Evolutionary conservation across 2,113 vertebrate genomes (phyloP), one percentile per base, ranked within the genome.

Genomic region (Anhinga anhinga): DNA sequence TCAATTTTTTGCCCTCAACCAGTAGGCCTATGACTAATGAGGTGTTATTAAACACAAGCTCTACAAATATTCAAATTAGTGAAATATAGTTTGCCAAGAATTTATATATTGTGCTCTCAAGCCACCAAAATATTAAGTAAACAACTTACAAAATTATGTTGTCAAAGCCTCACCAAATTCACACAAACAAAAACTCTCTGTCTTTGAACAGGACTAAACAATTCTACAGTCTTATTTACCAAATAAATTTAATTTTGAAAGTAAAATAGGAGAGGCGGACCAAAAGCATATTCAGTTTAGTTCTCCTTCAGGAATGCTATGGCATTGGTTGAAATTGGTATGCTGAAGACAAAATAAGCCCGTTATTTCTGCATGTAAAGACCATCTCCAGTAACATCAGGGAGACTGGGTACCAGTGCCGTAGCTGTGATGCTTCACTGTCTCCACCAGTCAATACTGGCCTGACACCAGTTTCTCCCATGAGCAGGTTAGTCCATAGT

Each of bases 381-480:
- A 59, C 27, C 13, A 40, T 17, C 19, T 72, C 61, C 1, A 5
- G 26, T 13, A 70, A 59, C 20, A 49, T 15, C 40, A 40, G 55
- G 34, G 29, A 53, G 74, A 74, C 11, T 30, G n/a, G 40, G 30
- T 47, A 27, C 30, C 29, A 27, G 26, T 59, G n/a, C 12, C 4
- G 0, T 25, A 26, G 56, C 56, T 82, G 32, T 36, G 32, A 74
- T n/a, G 25, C 25, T 91, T 86, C 56, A 5, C 9, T 21, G 8
- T 40, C 70, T 63, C 34, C 4, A 0, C n/a, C 67, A 55, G 9
- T 29, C 0, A 1, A 23, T 26, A 23, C 15, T 3, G 2, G 2
- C 58, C 61, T 77, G 30, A 38, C 29, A 38, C 3, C 1, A 19
- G 7, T 17, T 82, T 52, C 32, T 72, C 22, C 38, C 0, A 0